These are phyloP conservation scores for Brachypteracias leptosomus DNA, from an alignment of 2,113 vertebrate genomes.

Conservation along the genomic window DNA sequence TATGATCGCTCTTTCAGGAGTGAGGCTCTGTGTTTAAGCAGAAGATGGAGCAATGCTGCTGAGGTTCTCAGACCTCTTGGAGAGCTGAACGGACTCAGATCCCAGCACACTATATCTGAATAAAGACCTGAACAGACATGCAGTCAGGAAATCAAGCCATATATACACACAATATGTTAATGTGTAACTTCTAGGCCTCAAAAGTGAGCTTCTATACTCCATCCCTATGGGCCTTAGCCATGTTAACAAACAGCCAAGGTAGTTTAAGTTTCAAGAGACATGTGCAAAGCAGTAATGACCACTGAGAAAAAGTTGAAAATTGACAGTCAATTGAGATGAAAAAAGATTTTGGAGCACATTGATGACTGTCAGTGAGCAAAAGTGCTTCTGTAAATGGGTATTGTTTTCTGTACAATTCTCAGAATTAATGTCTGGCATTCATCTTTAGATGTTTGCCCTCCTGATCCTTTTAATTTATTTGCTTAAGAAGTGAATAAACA, in stretches of 20 bases:
- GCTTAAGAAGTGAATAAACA: background rate
- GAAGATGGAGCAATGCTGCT: background rate
- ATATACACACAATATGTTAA: background rate
- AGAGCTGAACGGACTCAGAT: background rate
- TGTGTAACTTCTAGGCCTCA: background rate
- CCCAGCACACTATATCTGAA: background rate
- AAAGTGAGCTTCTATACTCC: background rate
- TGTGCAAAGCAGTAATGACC: background rate
- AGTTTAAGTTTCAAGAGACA: background rate
- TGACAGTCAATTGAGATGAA: background rate
- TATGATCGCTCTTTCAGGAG: background rate
- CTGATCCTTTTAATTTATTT: background rate
- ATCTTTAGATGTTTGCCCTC: background rate
- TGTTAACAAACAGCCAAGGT: background rate
- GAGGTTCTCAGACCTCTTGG: background rate
- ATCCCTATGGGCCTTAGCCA: background rate
- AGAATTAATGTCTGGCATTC: background rate
- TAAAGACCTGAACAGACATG: background rate
- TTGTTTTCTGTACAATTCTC: background rate
- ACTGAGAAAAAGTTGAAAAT: background rate
- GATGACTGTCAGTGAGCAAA: background rate
- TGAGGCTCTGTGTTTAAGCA: background rate
- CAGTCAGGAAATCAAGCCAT: background rate
- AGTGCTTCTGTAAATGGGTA: background rate
- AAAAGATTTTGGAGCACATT: background rate